Evolutionary conservation across 2,797 vertebrate genomes (phyloP).

Genomic region (Argentina silus): DNA sequence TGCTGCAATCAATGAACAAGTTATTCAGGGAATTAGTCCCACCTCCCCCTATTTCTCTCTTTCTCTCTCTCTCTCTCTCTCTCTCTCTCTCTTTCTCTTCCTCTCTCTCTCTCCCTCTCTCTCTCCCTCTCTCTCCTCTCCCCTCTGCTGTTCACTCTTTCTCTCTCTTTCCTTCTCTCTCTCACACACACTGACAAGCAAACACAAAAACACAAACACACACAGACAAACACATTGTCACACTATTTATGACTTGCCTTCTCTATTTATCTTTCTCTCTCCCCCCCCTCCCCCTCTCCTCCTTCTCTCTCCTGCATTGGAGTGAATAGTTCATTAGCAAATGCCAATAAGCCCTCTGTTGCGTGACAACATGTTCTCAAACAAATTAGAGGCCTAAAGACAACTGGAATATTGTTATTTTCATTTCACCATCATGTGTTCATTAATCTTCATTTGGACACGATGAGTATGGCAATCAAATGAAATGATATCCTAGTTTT

Average conservation of each 20-base stretch:
- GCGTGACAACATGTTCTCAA: conserved; percentile 73
- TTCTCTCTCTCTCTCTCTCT: conserved; percentile 21
- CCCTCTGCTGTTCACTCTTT: neutral
- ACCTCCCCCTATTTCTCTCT: neutral
- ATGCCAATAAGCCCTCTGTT: conserved; percentile 73
- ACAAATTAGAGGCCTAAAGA: conserved; percentile 77
- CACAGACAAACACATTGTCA: neutral
- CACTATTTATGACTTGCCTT: neutral
- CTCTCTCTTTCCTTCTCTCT: conserved; percentile 14
- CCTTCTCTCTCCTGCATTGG: conserved; percentile 32
- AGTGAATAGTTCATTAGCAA: conserved; percentile 73
- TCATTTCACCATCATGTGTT: conserved; percentile 72
- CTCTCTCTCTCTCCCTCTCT: conserved; percentile 31
- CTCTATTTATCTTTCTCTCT: neutral
- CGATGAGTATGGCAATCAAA: conserved; percentile 78
- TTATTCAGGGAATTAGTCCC: conserved; percentile 72
- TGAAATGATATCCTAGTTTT: conserved; percentile 69
- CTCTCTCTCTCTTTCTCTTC: conserved; percentile 27
- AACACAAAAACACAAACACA: neutral
- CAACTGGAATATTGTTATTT: conserved; percentile 77
- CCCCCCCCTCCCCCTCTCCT: conserved; percentile 16
- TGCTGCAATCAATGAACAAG: conserved; percentile 75
- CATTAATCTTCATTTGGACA: conserved; percentile 78
- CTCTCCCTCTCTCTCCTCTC: neutral
- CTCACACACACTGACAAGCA: neutral